A percentile compares a stretch with the other conserved stretches of the same genome.
Conservation (phyloP, 2,888 invertebrate species). For the Psylliodes chrysocephalus region DNA sequence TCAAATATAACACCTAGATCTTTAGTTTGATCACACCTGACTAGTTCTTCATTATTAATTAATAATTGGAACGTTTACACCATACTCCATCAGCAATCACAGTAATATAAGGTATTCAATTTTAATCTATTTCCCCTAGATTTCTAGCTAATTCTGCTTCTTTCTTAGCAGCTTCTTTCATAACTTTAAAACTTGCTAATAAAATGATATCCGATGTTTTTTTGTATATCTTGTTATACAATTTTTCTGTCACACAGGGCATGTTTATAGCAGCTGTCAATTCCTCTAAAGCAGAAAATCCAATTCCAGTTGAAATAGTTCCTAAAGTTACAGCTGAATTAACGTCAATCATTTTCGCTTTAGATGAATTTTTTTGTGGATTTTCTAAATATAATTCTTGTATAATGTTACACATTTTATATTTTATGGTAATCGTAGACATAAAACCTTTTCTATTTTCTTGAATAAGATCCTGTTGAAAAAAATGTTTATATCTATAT, state of each 20-base stretch:
- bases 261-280: slow-evolving; percentile 16
- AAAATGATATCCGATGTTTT: slow-evolving; percentile 8
- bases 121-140: neutral
- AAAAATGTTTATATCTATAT: too few species aligned
- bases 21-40: too few species aligned
- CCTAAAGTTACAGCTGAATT: slow-evolving; percentile 9
- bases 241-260: slow-evolving; percentile 11
- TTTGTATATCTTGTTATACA: neutral
- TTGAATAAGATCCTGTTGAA: too few species aligned
- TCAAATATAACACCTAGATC: too few species aligned
- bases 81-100: neutral
- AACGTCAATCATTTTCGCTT: neutral
- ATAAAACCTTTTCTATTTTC: too few species aligned
- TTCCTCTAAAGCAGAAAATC: slow-evolving; percentile 14
- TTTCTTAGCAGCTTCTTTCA: neutral
- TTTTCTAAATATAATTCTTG: too few species aligned
- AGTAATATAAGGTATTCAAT: neutral
- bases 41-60: too few species aligned
- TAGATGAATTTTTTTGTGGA: too few species aligned
- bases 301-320: slow-evolving; percentile 19
- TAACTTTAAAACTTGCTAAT: neutral
- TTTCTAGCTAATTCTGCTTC: neutral
- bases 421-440: too few species aligned
- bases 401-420: too few species aligned
- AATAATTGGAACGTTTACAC: neutral